A percentile compares a stretch with the other conserved stretches of the same genome.
Conservation (phyloP, 2,113 vertebrate genomes). For the Pseudois nayaur region DNA sequence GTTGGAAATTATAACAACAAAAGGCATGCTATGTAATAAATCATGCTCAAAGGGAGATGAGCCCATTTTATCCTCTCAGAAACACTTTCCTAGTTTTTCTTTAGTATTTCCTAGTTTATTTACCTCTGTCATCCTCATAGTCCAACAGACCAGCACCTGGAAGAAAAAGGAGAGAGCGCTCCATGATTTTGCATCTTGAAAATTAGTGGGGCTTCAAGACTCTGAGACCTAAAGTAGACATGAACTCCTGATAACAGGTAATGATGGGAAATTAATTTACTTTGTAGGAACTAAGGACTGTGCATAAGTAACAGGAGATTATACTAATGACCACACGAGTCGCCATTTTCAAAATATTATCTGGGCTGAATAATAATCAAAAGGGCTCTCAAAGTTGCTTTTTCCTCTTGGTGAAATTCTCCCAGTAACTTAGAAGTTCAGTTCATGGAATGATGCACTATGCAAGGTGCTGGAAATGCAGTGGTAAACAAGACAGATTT, state of each 20-base stretch:
- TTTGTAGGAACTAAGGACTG: background rate
- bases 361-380: background rate
- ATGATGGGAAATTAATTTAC: background rate
- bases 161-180: background rate
- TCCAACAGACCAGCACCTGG: constrained; percentile 64
- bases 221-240: background rate
- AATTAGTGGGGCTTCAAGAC: background rate
- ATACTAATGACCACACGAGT: background rate
- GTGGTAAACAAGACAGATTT: background rate
- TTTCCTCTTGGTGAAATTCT: background rate
- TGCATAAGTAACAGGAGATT: background rate
- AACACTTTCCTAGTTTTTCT: background rate
- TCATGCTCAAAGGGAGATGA: background rate
- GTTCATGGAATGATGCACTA: background rate
- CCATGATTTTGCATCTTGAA: constrained; percentile 12
- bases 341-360: background rate
- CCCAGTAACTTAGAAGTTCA: background rate
- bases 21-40: background rate
- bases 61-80: background rate
- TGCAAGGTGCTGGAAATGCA: background rate
- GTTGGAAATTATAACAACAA: background rate
- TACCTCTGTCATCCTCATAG: constrained; percentile 52
- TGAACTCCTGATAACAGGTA: background rate
- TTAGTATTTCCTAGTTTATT: background rate
- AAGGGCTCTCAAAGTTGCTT: background rate